These are phyloP conservation scores for Macrotis lagotis DNA, from an alignment of 2,113 vertebrate genomes.

Conservation along the genomic window DNA sequence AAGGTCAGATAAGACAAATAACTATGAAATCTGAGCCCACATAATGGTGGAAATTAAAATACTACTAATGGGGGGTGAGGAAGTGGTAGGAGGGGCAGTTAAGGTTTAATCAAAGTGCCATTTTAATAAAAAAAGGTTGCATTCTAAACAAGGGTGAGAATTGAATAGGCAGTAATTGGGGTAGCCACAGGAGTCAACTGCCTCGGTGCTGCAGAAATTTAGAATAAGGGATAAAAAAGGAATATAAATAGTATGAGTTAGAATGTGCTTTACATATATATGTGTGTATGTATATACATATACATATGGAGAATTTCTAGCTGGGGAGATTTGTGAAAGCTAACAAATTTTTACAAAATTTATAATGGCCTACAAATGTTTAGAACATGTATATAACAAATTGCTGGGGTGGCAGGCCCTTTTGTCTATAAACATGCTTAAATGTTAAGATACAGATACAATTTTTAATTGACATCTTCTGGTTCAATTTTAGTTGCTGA, in stretches of 20 bases:
- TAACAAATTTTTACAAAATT: background rate
- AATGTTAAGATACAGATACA: background rate
- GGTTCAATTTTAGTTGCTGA: background rate
- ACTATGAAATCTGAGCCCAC: background rate
- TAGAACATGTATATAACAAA: background rate
- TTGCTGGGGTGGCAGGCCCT: background rate
- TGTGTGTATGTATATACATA: too few relatives aligned
- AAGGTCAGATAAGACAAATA: background rate
- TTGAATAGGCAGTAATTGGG: background rate
- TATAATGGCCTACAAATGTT: background rate
- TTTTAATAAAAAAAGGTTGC: background rate
- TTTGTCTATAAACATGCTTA: background rate
- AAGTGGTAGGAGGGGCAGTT: background rate
- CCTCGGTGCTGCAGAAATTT: background rate
- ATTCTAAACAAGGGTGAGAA: background rate
- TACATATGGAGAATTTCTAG: too few relatives aligned
- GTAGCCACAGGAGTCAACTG: background rate
- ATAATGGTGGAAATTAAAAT: background rate
- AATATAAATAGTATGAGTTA: too few relatives aligned
- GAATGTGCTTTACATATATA: too few relatives aligned
- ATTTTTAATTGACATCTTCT: background rate
- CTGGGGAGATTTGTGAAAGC: background rate
- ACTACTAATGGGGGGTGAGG: background rate
- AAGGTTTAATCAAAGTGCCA: background rate
- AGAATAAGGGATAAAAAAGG: too few relatives aligned